Evolutionary conservation across 2,113 vertebrate genomes (phyloP), one percentile per base, ranked within the genome.

Genomic region (Ovis canadensis): DNA sequence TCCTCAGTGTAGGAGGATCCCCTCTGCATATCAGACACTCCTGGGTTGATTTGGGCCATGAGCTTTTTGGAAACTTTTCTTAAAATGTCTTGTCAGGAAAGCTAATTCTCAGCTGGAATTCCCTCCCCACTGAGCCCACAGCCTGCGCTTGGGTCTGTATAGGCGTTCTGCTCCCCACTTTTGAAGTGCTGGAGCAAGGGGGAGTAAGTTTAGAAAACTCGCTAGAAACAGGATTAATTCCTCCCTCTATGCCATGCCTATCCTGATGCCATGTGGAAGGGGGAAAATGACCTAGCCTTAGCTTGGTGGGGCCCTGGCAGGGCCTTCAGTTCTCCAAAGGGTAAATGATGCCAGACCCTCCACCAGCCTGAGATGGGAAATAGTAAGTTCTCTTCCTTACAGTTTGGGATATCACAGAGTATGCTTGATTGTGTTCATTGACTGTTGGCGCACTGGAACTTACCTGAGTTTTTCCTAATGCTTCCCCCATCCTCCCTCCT

Each of bases 401-500:
- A 91, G 55, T 96, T 97, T 92, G 95, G 96, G 95, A 43, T 83
- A 40, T 81, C 85, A 29, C 94, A 94, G 96, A 96, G 78, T 96
- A 93, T 97, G 98, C 97, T 98, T 96, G 98, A 98, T 90, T 98
- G 97, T 98, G 90, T 97, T 98, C 89, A 91, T 97, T 98, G 92
- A 98, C 94, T 98, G 97, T 98, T 98, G 96, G 96, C 98, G 36
- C 98, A 98, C 83, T 98, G 97, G 98, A 98, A 99, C 98, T 99
- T 99, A 99, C 93, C 99, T 98, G 98, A 98, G 97, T 98, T 99
- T 99, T 99, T 98, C 99, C 98, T 99, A 94, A 98, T 98, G 98
- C 98, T 98, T 96, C 98, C 98, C 97, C 98, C 98, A 98, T 97
- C 98, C 98, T 97, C 98, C 98, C 97, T 99, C 99, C 98, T 99